Conservation (phyloP, 2,888 invertebrate genomes). For the Fabriciana adippe region DNA sequence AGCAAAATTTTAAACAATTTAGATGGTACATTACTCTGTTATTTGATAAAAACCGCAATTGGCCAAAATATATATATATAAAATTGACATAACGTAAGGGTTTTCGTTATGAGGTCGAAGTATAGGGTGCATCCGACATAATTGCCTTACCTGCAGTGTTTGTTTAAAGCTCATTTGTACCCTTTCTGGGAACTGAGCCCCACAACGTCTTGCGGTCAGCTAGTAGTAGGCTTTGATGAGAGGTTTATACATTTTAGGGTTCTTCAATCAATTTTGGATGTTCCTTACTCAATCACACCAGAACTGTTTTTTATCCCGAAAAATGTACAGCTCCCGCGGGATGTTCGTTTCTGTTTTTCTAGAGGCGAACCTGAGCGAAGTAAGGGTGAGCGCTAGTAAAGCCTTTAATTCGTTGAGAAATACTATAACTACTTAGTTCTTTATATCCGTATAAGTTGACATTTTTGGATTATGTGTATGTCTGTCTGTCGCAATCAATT, state of each 20-base stretch:
- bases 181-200: conserved; percentile 44
- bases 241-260: not conserved
- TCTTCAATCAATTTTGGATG: too few relatives aligned
- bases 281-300: too few relatives aligned
- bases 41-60: conserved; percentile 14
- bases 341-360: too few relatives aligned
- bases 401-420: too few relatives aligned
- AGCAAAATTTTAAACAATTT: not conserved
- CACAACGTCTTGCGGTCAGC: not conserved
- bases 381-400: too few relatives aligned
- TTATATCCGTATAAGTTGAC: too few relatives aligned
- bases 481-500: too few relatives aligned
- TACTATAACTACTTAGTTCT: too few relatives aligned
- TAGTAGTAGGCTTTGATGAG: not conserved
- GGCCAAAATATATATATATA: conserved; percentile 13
- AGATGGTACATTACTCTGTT: conserved; percentile 1
- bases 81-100: conserved; percentile 17
- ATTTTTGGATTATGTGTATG: too few relatives aligned
- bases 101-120: conserved; percentile 61
- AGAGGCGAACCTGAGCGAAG: too few relatives aligned
- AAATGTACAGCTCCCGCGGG: too few relatives aligned
- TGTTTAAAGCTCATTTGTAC: conserved; percentile 59
- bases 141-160: conserved; percentile 71
- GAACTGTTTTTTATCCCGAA: too few relatives aligned
- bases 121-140: conserved; percentile 65